Percentiles rank a stretch among this genome's conserved stretches.
Conservation (phyloP, 2,113 vertebrate species). For the human (Homo sapiens) region DNA sequence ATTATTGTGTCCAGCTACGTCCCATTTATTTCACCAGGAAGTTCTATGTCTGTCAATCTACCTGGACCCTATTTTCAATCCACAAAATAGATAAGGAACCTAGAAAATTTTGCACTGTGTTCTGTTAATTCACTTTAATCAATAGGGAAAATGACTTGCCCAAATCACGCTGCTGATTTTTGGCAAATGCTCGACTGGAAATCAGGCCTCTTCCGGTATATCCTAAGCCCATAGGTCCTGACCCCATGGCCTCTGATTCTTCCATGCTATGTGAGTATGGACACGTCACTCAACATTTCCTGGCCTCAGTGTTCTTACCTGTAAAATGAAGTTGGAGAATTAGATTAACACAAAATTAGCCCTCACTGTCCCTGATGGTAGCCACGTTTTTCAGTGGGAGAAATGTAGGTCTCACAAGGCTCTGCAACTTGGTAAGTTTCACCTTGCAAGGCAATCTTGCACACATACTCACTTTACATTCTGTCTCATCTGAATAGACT, state of each 20-base stretch:
- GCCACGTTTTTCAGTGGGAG: not conserved
- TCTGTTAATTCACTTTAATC: not conserved
- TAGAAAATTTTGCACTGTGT: not conserved
- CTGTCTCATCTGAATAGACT: slow-evolving; percentile 12
- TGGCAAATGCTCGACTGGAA: not conserved
- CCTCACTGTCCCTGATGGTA: not conserved
- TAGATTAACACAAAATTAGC: not conserved
- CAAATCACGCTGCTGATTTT: not conserved
- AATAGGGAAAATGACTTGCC: not conserved
- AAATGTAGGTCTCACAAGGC: not conserved
- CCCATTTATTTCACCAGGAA: not conserved
- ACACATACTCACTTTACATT: not conserved
- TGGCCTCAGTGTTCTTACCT: not conserved
- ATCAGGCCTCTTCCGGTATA: not conserved
- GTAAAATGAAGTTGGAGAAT: not conserved
- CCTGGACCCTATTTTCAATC: not conserved
- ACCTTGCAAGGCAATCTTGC: not conserved
- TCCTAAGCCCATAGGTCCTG: not conserved
- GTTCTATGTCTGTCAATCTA: not conserved
- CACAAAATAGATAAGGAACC: not conserved
- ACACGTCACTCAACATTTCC: not conserved
- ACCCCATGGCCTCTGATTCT: not conserved
- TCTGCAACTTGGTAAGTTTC: not conserved
- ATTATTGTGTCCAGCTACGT: not conserved
- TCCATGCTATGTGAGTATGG: not conserved